Percentiles rank a stretch among this genome's conserved stretches.
Evolutionary conservation across 2,113 vertebrate species (phyloP).

Genomic region (Ancistrus triradiatus): DNA sequence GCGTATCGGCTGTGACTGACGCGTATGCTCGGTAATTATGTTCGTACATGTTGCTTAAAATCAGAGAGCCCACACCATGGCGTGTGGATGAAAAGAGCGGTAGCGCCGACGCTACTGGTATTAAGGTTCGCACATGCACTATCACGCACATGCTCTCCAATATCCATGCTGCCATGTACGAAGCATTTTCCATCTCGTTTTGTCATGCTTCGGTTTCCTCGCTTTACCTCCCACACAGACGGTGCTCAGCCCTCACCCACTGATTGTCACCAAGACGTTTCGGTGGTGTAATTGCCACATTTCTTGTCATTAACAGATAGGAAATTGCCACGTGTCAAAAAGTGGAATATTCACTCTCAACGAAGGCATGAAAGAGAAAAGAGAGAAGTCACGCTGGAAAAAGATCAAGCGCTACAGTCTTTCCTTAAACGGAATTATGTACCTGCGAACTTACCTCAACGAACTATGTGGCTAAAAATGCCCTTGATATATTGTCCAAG

Average conservation of each 20-base stretch:
- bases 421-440: too few species aligned
- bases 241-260: constrained; percentile 74
- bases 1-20: background rate
- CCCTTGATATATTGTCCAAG: too few species aligned
- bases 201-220: background rate
- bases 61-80: background rate
- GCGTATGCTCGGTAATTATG: background rate
- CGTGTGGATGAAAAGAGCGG: constrained; percentile 13
- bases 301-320: constrained; percentile 85
- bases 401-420: too few species aligned
- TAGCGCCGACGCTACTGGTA: constrained; percentile 31
- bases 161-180: background rate
- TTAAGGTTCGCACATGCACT: constrained; percentile 10
- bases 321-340: constrained; percentile 84
- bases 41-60: background rate
- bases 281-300: constrained; percentile 88
- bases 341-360: constrained; percentile 55
- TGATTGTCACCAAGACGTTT: constrained; percentile 86
- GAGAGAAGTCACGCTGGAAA: constrained; percentile 7
- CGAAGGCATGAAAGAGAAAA: constrained; percentile 39
- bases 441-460: too few species aligned
- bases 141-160: constrained; percentile 14
- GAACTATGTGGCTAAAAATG: too few species aligned
- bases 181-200: constrained; percentile 7
- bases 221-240: background rate